These are phyloP conservation scores for Platichthys flesus DNA, from an alignment of 2,113 vertebrate genomes.

Conservation along the genomic window DNA sequence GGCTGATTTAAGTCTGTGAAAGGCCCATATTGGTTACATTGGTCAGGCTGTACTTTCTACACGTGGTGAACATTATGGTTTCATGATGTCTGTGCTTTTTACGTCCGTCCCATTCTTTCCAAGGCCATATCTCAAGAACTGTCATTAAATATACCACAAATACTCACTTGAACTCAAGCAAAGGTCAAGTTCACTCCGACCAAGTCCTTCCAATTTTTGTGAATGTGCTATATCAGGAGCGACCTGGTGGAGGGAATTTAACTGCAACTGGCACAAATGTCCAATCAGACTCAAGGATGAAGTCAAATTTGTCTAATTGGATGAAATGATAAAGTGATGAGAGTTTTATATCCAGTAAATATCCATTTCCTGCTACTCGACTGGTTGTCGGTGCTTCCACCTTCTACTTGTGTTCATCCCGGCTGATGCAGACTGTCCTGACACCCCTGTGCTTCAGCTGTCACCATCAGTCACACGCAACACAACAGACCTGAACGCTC, in stretches of 20 bases:
- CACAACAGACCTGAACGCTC: constrained; percentile 51
- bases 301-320: not conserved
- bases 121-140: not conserved
- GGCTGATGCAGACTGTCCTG: constrained; percentile 32
- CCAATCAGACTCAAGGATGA: not conserved
- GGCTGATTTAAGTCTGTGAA: no score
- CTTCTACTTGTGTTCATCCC: constrained; percentile 21
- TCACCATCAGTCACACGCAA: constrained; percentile 59
- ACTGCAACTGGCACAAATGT: not conserved
- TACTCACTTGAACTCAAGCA: not conserved
- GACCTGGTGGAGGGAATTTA: not conserved
- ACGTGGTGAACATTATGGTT: no score
- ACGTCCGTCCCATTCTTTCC: not conserved
- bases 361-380: not conserved
- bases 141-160: not conserved
- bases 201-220: not conserved
- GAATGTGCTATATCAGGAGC: not conserved
- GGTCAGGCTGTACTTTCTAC: no score
- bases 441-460: constrained; percentile 65
- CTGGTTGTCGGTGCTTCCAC: not conserved
- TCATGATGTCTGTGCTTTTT: no score
- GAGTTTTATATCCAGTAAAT: not conserved
- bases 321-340: not conserved
- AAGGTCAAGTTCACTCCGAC: not conserved
- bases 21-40: no score